Base-by-base conservation (phyloP, 2,113 vertebrate genomes). In the Thermophis baileyi region DNA sequence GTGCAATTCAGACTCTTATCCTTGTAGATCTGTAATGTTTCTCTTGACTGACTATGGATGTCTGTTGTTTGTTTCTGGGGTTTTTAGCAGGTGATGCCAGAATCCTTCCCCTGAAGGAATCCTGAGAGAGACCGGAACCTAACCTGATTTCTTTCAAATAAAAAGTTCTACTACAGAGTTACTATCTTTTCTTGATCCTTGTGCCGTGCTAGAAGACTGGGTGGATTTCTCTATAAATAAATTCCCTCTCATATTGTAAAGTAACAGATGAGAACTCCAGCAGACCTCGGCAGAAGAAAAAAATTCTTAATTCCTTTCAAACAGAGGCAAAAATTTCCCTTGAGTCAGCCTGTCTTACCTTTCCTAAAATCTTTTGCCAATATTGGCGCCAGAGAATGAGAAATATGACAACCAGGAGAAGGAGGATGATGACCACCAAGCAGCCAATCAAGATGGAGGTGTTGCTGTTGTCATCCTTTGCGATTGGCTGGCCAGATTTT, bases 351-450 rank as follows among this genome's bases (percentile, higher is more conserved):
- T 0, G 0, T 0, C 96, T 40, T 92, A 99, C 99, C 98, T 99
- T 99, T 95, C 98, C 98, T 88, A 99, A 97, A 20, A 99, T 97
- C 97, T 98, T 98, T 90, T 98, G 99, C 99, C 99, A 99, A 96
- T 99, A 98, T 94, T 99, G 98, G 94, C 99, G 96, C 99, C 99
- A 99, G 5, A 99, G 98, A 94, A 99, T 99, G 95, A 98, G 98
- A 12, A 98, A 98, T 4, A 99, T 99, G 93, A 99, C 97, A 0
- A 98, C 98, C 96, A 99, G 93, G 1, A 99, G 97, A 91, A 99
- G 97, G 3, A 99, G 95, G 94, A 99, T 99, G 95, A 99, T 99
- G 95, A 98, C 99, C 96, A 99, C 98, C 96, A 99, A 96, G 96
- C 99, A 99, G 95, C 98, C 98, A 87, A 99, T 99, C 96, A 99